Evolutionary conservation across 2,888 invertebrate genomes (phyloP), one percentile per base, ranked within the genome.

Genomic region (Danaus chrysippus): DNA sequence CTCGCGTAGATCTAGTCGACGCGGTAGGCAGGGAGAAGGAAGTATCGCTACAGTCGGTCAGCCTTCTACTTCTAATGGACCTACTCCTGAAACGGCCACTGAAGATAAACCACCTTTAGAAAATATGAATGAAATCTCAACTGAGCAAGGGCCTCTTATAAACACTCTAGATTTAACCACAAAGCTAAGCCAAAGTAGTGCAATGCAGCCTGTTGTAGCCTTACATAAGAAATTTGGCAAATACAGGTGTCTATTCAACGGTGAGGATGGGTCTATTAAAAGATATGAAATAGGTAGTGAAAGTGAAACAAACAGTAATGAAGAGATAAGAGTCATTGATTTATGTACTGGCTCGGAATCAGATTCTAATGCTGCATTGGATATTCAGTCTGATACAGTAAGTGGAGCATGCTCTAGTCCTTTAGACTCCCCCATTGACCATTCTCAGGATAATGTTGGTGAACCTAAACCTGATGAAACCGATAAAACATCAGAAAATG

Each of bases 141-240:
- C 46, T 43, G 58, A 60, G 19, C 43, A 68, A 58, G 44, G 44
- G 63, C 68, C 56, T 59, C 70, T 34, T 61, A 59, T 57, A 53
- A 59, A 72, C 44, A 69, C 72, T 58, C 69, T 79, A 56, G 74
- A 72, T 59, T 49, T 67, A 43, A 63, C 73, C 15, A 64, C 69
- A 43, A 84, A 83, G 67, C 72, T 79, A 58, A 74, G 72, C 63
- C 77, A 74, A 71, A 75, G 67, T 17, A 63, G 64, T 57, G 44
- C 64, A 42, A 58, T 63, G 1, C 63, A 81, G 55, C 85, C 84
- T 66, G 69, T 81, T 56, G 82, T 89, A 70, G 86, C 84, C 60
- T 73, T 86, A 61, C 92, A 92, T 74, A 92, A 92, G 71, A 92
- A 92, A 73, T 92, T 92, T 73, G 92, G 92, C 52, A 92, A 92